Conservation (phyloP, 2,113 vertebrate species). For the Apodemus speciosus region DNA sequence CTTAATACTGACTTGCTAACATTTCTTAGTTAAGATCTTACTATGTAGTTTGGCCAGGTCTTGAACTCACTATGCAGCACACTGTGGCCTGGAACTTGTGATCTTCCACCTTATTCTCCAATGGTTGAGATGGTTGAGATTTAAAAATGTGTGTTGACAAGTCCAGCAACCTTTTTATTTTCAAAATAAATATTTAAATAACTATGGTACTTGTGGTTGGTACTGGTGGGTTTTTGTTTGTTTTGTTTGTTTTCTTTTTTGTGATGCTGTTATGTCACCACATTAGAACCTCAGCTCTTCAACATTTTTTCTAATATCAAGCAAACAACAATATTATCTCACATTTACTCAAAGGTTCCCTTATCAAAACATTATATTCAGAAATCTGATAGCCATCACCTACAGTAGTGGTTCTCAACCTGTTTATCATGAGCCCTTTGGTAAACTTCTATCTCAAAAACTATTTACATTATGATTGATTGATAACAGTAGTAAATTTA, state of each 20-base stretch:
- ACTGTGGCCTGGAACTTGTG: not conserved
- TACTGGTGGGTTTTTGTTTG: too few relatives aligned
- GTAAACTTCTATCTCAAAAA: too few relatives aligned
- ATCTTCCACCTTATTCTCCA: not conserved
- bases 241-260: not conserved
- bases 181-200: not conserved
- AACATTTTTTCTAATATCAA: not conserved
- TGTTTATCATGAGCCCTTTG: too few relatives aligned
- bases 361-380: not conserved
- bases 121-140: not conserved
- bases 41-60: not conserved
- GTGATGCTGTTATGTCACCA: not conserved
- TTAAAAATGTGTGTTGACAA: not conserved
- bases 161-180: not conserved
- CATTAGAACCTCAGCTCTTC: not conserved
- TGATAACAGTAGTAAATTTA: too few relatives aligned
- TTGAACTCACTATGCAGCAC: not conserved
- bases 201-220: not conserved
- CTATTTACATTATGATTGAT: too few relatives aligned
- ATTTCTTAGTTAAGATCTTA: not conserved
- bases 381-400: not conserved
- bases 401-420: not conserved
- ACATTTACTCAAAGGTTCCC: not conserved
- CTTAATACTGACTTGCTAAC: not conserved
- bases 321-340: not conserved